These are phyloP conservation scores for Zosterops pallidus DNA, from an alignment of 2,113 vertebrate species.

Conservation along the genomic window DNA sequence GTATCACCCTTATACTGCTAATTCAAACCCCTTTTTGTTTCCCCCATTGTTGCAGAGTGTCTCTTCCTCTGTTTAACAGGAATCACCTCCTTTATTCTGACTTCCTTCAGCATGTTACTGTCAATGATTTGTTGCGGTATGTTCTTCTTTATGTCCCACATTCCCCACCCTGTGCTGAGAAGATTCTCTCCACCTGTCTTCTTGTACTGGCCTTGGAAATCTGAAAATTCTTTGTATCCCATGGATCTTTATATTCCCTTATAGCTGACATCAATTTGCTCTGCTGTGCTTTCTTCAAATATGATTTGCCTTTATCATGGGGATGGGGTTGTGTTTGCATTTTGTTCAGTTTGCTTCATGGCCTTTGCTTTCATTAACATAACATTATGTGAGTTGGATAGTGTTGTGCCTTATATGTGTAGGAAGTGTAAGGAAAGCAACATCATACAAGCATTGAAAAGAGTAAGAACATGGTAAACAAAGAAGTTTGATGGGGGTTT, in stretches of 20 bases:
- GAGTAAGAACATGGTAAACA: not conserved
- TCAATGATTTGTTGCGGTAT: slow-evolving; percentile 16
- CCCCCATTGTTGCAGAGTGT: not conserved
- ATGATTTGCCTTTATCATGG: not conserved
- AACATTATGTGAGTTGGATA: not conserved
- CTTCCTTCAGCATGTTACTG: not conserved
- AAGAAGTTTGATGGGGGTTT: not conserved
- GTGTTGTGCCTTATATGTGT: not conserved
- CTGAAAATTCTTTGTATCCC: not conserved
- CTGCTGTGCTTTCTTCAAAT: not conserved
- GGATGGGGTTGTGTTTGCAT: not conserved
- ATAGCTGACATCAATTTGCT: not conserved
- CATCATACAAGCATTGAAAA: not conserved
- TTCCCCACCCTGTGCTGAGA: slow-evolving; percentile 17
- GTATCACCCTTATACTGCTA: not conserved
- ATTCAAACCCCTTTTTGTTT: not conserved
- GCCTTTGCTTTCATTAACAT: not conserved
- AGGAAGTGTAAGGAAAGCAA: not conserved
- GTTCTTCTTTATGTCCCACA: not conserved
- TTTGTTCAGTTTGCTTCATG: not conserved
- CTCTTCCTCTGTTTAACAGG: not conserved
- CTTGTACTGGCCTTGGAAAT: not conserved
- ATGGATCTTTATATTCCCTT: slow-evolving; percentile 31
- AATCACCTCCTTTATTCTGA: slow-evolving; percentile 6
- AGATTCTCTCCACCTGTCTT: not conserved